Base-by-base conservation (phyloP, 2,888 invertebrate species). In the Agelastica alni region DNA sequence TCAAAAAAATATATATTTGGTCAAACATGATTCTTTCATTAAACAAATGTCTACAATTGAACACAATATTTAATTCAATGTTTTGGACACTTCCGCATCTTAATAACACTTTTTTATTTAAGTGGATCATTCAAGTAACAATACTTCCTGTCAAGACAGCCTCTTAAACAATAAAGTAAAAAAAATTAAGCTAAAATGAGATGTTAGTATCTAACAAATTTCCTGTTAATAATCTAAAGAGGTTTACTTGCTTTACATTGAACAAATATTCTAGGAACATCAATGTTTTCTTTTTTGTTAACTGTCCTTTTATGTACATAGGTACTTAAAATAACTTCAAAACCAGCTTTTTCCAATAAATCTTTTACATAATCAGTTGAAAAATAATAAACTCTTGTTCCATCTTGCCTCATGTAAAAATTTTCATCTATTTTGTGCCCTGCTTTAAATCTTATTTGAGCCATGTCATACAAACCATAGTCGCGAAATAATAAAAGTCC, bases 341-440 rank as follows among this genome's bases (percentile, higher is more conserved):
- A 96, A 0, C 93, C 93, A 53, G 80, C 82, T 4, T 80, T 75
- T 3, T 70, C 71, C 70, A 93, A 91, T 7, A 96, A 60, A 3
- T 80, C 70, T 0, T 76, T 72, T 0, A 95, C 71, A 71, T 89
- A 87, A 31, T 91, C 87, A 64, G 84, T 78, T 0, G 88, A 84
- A 70, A 92, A 94, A 69, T 90, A 94, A 71, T 91, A 94, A 61
- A 87, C 87, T 63, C 89, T 85, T 0, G 97, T 98, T 1, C 96
- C 96, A 83, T 99, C 98, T 75, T 97, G 97, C 12, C 98, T 80
- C 82, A 94, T 91, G 73, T 98, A 99, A 66, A 96, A 91, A 73
- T 95, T 92, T 2, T 97, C 95, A 0, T 85, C 77, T 43, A 98
- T 90, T 76, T 97, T 96, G 71, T 93, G 88, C 0, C 96, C 96